phyloP scores from a whole-genome alignment of 2,113 vertebrate genomes.

The Channa maculata region DNA sequence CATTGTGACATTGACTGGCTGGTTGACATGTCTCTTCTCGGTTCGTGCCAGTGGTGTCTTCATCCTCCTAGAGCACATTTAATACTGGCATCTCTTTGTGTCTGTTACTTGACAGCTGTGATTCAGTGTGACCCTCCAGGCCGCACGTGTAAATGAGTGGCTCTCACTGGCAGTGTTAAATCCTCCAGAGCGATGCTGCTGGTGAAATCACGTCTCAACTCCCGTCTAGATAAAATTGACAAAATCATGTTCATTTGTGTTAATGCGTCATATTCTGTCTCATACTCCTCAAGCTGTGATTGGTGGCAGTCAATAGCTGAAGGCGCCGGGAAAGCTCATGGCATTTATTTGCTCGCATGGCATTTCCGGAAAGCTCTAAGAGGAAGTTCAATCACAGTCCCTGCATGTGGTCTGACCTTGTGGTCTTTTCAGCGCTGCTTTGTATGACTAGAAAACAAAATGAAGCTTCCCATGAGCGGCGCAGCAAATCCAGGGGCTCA shows the following conservation, averaged over 20 bases:
- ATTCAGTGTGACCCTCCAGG: not conserved
- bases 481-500: conserved; percentile 28
- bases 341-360: conserved; percentile 14
- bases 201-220: no score
- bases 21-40: not conserved
- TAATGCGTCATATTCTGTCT: not conserved
- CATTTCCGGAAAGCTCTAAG: conserved; percentile 24
- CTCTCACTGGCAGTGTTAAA: conserved; percentile 19
- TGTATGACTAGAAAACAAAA: conserved; percentile 40
- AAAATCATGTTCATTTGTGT: not conserved
- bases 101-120: not conserved
- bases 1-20: conserved; percentile 14
- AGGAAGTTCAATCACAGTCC: conserved; percentile 26
- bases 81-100: conserved; percentile 20
- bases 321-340: not conserved
- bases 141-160: not conserved
- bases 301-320: not conserved
- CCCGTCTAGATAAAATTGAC: not conserved
- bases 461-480: conserved; percentile 29
- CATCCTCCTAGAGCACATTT: not conserved
- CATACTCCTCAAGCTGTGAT: not conserved
- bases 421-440: conserved; percentile 26
- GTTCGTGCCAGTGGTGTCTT: not conserved
- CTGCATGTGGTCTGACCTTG: conserved; percentile 43
- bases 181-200: not conserved